phyloP scores from a whole-genome alignment of 2,797 vertebrate species.

The Huso huso region DNA sequence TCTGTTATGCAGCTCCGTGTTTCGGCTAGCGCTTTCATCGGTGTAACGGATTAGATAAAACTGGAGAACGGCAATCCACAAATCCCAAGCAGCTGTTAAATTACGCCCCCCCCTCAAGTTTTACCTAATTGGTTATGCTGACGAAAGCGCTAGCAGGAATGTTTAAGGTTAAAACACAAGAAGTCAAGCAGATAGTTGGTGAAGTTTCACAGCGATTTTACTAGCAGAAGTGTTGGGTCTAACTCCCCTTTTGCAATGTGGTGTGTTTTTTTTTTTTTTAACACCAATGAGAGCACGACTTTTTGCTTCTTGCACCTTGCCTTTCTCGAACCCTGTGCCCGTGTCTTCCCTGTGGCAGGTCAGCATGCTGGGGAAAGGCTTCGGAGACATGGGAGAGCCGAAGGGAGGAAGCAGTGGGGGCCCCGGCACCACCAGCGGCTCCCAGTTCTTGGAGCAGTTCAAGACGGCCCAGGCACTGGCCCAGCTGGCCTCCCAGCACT shows the following conservation, averaged over 20 bases:
- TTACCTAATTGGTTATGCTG: too few species aligned
- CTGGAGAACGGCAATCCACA: too few species aligned
- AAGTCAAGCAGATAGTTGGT: too few species aligned
- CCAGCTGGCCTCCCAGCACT: constrained; percentile 66
- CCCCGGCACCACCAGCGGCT: constrained; percentile 73
- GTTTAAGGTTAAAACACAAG: too few species aligned
- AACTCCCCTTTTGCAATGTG: background rate
- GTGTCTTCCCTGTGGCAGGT: constrained; percentile 40
- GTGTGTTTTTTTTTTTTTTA: background rate
- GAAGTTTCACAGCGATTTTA: too few species aligned
- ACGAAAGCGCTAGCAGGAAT: too few species aligned
- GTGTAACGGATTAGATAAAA: too few species aligned
- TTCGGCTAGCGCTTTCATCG: too few species aligned
- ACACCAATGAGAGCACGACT: background rate
- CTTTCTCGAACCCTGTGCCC: too few species aligned
- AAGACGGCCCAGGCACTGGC: constrained; percentile 94
- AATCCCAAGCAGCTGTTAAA: too few species aligned
- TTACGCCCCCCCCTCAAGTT: too few species aligned
- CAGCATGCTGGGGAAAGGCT: constrained; percentile 88
- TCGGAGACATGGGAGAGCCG: constrained; percentile 82
- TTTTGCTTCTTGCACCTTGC: background rate
- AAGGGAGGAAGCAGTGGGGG: constrained; percentile 74
- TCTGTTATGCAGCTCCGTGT: too few species aligned
- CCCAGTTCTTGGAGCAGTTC: constrained; percentile 96
- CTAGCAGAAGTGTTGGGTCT: background rate